Conservation (phyloP, 1,140 invertebrate species). For the Hydropsyche tenuis region DNA sequence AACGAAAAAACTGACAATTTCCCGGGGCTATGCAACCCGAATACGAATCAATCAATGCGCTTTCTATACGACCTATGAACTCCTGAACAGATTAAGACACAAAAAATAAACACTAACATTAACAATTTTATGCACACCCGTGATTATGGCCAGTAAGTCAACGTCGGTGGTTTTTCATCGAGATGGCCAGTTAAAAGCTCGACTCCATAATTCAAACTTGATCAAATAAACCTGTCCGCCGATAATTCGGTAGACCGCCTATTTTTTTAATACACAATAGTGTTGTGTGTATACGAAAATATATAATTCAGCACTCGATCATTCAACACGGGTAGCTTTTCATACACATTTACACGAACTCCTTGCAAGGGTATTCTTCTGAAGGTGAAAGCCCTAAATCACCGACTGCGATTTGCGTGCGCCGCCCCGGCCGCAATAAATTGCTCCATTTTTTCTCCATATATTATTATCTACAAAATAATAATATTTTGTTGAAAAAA, state of each 20-base stretch:
- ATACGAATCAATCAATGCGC: no score
- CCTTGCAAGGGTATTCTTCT: not conserved
- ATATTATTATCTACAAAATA: not conserved
- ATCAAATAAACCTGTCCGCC: constrained; percentile 39
- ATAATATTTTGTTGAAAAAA: constrained; percentile 25
- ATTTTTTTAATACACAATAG: constrained; percentile 16
- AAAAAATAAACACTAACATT: no score
- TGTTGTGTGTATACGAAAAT: not conserved
- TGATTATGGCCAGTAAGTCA: constrained; percentile 17
- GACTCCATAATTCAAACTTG: constrained; percentile 25
- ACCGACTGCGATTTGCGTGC: constrained; percentile 47
- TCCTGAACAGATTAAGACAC: no score
- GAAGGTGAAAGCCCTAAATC: constrained; percentile 44
- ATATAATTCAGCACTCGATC: constrained; percentile 36
- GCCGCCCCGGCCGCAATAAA: constrained; percentile 41
- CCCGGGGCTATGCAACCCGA: no score
- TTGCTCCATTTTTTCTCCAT: constrained; percentile 39
- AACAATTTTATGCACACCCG: not conserved
- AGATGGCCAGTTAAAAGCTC: not conserved
- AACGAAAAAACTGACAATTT: no score
- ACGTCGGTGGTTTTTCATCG: constrained; percentile 9
- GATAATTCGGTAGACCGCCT: constrained; percentile 18
- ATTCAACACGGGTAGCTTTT: constrained; percentile 14
- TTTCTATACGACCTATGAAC: no score
- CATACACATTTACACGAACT: constrained; percentile 23